Evolutionary conservation across 2,888 invertebrate genomes (phyloP).

Genomic region (Eretmocerus hayati): DNA sequence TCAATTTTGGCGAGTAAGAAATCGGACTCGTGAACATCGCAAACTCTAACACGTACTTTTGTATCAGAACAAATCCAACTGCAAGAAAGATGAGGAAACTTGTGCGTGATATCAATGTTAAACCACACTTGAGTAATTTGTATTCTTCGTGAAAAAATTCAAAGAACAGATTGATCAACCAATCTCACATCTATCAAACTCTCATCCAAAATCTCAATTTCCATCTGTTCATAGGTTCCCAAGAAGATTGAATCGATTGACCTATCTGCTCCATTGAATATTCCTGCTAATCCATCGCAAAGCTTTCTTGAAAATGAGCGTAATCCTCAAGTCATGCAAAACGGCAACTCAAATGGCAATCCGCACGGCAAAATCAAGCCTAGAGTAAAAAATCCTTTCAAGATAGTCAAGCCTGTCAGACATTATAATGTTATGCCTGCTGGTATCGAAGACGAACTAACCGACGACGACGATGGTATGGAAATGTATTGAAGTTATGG

Average conservation of each 20-base stretch:
- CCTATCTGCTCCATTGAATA: constrained; percentile 28
- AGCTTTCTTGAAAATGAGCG: constrained; percentile 26
- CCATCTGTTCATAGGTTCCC: constrained; percentile 22
- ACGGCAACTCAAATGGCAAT: constrained; percentile 14
- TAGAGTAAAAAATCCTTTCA: constrained; percentile 5
- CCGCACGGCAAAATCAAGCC: background rate
- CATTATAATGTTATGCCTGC: constrained; percentile 24
- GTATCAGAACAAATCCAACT: too few species aligned
- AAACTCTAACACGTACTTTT: too few species aligned
- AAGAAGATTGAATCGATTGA: constrained; percentile 23
- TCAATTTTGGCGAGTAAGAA: too few species aligned
- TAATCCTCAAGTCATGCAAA: constrained; percentile 12
- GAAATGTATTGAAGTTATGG: constrained; percentile 22
- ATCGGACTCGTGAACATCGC: too few species aligned
- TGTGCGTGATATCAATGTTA: too few species aligned
- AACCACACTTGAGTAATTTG: too few species aligned
- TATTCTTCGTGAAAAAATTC: too few species aligned
- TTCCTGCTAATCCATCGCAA: constrained; percentile 1
- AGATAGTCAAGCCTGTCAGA: background rate
- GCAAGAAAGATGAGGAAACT: too few species aligned
- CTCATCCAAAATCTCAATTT: too few species aligned
- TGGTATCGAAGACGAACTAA: constrained; percentile 31
- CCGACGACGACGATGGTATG: constrained; percentile 24
- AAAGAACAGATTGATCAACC: too few species aligned
- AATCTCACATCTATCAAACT: too few species aligned